These are phyloP conservation scores for Craseonycteris thonglongyai DNA, from an alignment of 2,113 vertebrate genomes.

Conservation along the genomic window DNA sequence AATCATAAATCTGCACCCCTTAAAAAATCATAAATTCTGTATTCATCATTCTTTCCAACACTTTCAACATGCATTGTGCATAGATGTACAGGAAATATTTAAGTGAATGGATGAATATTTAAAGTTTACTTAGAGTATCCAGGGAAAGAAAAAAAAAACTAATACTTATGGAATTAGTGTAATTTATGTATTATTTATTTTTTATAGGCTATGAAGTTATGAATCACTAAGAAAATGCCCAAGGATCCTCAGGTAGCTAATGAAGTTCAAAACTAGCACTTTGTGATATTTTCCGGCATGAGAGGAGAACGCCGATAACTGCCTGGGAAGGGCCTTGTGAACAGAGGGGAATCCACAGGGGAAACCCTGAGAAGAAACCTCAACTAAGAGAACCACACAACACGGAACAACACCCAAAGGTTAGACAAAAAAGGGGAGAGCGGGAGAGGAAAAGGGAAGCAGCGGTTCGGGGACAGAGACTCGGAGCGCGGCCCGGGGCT, in stretches of 20 bases:
- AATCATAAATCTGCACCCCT: not conserved
- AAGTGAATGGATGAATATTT: not conserved
- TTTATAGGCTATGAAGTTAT: not conserved
- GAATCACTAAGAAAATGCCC: not conserved
- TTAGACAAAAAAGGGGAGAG: no score
- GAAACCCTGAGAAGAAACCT: no score
- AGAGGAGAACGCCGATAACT: no score
- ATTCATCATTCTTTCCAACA: not conserved
- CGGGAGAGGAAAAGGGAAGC: no score
- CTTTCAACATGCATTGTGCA: not conserved
- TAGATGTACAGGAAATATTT: not conserved
- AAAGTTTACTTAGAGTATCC: not conserved
- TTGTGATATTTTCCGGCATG: no score
- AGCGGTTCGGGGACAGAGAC: no score
- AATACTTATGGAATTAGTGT: not conserved
- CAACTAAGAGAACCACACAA: no score
- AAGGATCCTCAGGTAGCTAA: not conserved
- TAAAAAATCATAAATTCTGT: not conserved
- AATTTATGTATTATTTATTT: not conserved
- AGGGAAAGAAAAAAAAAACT: not conserved
- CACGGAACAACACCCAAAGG: no score
- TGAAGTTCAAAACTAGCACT: not conserved
- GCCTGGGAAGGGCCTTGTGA: no score
- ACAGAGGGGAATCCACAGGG: no score
- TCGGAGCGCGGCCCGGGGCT: no score